phyloP scores from a whole-genome alignment of 2,113 vertebrate species.

The Crotalus tigris region DNA sequence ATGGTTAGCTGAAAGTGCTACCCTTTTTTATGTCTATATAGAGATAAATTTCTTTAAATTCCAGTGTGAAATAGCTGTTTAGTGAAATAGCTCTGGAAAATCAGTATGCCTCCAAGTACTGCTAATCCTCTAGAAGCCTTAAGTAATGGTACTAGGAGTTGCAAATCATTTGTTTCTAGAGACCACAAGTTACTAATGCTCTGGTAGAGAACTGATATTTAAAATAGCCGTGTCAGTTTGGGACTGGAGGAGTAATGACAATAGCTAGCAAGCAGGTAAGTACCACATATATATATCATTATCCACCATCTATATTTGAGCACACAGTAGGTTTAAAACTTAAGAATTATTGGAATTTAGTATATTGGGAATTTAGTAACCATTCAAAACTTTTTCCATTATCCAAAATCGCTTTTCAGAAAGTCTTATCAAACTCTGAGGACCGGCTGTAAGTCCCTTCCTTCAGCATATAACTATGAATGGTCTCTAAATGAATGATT shows the following conservation, averaged over 20 bases:
- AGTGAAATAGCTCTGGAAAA: not conserved
- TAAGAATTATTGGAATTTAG: not conserved
- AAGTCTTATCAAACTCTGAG: not conserved
- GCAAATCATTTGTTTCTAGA: not conserved
- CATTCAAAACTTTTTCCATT: not conserved
- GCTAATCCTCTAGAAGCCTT: not conserved
- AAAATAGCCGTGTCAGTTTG: not conserved
- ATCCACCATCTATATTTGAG: not conserved
- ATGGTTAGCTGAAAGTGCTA: not conserved
- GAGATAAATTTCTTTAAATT: not conserved
- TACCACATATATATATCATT: too few relatives aligned
- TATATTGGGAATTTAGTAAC: not conserved
- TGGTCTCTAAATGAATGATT: not conserved
- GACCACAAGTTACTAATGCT: not conserved
- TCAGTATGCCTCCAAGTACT: not conserved
- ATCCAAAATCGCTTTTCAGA: not conserved
- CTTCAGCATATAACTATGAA: not conserved
- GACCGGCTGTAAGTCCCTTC: not conserved
- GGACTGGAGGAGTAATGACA: not conserved
- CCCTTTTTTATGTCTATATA: not conserved
- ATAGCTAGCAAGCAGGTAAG: not conserved
- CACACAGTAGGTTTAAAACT: not conserved
- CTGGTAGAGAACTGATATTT: not conserved
- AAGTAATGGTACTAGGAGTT: not conserved
- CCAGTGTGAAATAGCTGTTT: not conserved